A percentile compares a stretch with the other conserved stretches of the same genome.
These are phyloP conservation scores for Austrofundulus limnaeus DNA, from an alignment of 2,113 vertebrate genomes.

Conservation along the genomic window DNA sequence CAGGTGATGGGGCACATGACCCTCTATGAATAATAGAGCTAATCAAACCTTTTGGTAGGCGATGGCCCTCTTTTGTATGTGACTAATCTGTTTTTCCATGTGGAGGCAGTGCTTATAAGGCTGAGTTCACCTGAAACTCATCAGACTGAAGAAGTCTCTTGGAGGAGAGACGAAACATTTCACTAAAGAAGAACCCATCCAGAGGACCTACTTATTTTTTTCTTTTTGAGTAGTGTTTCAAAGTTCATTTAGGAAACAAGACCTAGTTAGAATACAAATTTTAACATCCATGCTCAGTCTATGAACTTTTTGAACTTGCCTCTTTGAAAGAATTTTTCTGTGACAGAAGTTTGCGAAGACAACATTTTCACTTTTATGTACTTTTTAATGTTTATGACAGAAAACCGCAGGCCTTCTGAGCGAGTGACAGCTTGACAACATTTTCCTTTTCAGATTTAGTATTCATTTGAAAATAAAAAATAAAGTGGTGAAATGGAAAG, in stretches of 20 bases:
- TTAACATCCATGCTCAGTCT: not conserved
- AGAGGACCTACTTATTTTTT: too few species aligned
- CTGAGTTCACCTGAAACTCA: too few species aligned
- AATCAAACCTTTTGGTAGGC: too few species aligned
- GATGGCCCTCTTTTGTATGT: too few species aligned
- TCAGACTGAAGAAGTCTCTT: too few species aligned
- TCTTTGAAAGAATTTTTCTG: not conserved
- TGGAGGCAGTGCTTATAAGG: too few species aligned
- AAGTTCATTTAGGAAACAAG: too few species aligned
- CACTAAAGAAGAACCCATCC: too few species aligned
- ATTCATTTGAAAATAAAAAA: constrained; percentile 19
- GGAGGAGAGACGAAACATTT: too few species aligned
- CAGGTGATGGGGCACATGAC: too few species aligned
- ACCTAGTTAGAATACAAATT: not conserved
- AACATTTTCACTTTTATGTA: constrained; percentile 7
- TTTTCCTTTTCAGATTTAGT: constrained; percentile 10
- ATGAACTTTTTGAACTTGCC: not conserved
- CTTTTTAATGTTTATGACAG: constrained; percentile 10
- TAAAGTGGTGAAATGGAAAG: constrained; percentile 6
- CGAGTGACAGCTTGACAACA: constrained; percentile 18
- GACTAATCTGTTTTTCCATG: too few species aligned
- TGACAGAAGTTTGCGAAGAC: constrained; percentile 10
- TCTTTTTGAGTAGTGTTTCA: not conserved
- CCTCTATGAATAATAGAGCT: too few species aligned
- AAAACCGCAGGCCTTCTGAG: constrained; percentile 13